Evolutionary conservation across 2,113 vertebrate genomes (phyloP), one percentile per base, ranked within the genome.

Genomic region (Chaetops frenatus): DNA sequence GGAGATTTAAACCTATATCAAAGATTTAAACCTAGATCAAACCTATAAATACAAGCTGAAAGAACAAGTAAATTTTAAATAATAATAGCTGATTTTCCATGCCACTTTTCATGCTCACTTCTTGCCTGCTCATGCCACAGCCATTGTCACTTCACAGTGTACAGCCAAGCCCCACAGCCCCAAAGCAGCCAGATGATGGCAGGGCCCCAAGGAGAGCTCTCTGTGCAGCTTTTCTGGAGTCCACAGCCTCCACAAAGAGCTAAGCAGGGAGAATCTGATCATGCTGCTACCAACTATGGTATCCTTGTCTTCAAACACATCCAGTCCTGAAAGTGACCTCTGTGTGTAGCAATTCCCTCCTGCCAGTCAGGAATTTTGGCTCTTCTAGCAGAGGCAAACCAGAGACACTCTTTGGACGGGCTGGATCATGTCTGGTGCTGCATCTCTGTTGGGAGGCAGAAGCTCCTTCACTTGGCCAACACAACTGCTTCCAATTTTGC

Each of bases 211-310:
- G 45, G 5, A 38, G 6, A 23, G 16, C 1, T 48, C 24, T 15
- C 24, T 20, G 27, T 27, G 50, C 35, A 11, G 42, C 13, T 67
- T 25, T 42, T 61, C 20, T 62, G 70, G 20, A 50, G 17, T 45
- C n/a, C 54, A 69, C 13, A 22, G 7, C 40, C 36, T 58, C 53
- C 64, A 38, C 47, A 58, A 62, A 62, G 25, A 12, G 33, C 35
- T 79, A 38, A 79, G 18, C 16, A 70, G 29, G 19, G 14, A 66
- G 8, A 65, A 31, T 47, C n/a, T 61, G 18, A 69, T 73, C 35
- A 66, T 2, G 1, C 11, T 9, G 7, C 15, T 19, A 8, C 13
- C 16, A 31, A 28, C 19, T 45, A 42, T 4, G 8, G 8, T 11
- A 29, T 38, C 60, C 42, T 54, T 16, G 24, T 66, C 47, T 58